Evolutionary conservation across 2,888 invertebrate species (phyloP).

Genomic region (Nasonia oneida): DNA sequence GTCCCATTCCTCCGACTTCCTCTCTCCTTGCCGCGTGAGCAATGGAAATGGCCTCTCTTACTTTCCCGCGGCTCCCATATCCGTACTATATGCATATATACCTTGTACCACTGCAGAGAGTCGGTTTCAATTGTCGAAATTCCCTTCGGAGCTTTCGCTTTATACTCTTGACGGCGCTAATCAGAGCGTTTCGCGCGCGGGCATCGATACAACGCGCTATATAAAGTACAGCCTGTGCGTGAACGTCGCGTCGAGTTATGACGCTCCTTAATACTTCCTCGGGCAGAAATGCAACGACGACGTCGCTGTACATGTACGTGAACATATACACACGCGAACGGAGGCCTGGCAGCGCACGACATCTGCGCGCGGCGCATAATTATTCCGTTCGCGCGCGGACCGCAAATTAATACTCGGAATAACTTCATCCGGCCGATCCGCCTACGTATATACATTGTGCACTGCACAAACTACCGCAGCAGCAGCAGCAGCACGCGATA

Average conservation of each 20-base stretch:
- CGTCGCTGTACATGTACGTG: too few relatives aligned
- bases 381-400: constrained; percentile 11
- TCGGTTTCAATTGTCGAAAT: constrained; percentile 32
- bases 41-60: not conserved
- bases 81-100: not conserved
- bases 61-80: not conserved
- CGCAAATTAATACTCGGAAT: constrained; percentile 14
- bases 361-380: constrained; percentile 4
- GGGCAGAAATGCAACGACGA: not conserved
- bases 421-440: constrained; percentile 12
- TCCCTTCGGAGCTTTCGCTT: not conserved
- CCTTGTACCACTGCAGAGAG: not conserved
- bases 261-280: not conserved
- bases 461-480: not conserved
- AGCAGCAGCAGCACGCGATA: not conserved
- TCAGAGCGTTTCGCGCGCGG: not conserved
- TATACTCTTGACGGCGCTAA: not conserved
- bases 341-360: not conserved
- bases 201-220: not conserved
- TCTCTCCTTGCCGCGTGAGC: not conserved
- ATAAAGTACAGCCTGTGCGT: not conserved
- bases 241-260: not conserved
- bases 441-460: not conserved
- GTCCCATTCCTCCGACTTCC: constrained; percentile 40
- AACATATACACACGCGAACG: not conserved